Evolutionary conservation across 2,113 vertebrate species (phyloP).

Genomic region (Clinocottus analis): DNA sequence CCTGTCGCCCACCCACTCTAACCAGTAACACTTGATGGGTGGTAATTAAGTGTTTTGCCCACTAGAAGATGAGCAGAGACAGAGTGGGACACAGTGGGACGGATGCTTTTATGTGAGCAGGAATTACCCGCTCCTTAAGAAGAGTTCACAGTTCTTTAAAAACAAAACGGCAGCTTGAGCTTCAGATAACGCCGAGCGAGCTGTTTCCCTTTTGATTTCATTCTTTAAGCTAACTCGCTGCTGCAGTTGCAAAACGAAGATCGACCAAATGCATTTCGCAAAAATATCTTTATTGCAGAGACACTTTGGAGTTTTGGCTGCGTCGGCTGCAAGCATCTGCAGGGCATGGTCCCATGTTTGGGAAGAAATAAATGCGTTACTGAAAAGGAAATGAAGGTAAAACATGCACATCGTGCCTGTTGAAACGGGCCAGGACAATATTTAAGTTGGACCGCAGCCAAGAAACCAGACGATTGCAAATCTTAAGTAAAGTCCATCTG

Average conservation of each 20-base stretch:
- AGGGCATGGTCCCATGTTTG: no score
- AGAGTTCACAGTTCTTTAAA: neutral
- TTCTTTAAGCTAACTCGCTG: neutral
- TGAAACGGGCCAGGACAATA: no score
- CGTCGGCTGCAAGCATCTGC: no score
- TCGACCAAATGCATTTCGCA: no score
- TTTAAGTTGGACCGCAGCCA: constrained; percentile 24
- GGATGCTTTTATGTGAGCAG: constrained; percentile 19
- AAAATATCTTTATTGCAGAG: no score
- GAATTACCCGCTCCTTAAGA: constrained; percentile 22
- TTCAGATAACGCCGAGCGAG: neutral
- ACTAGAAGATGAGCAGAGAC: constrained; percentile 43
- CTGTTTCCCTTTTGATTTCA: neutral
- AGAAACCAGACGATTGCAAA: constrained; percentile 1
- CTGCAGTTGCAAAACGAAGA: no score
- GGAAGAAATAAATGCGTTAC: no score
- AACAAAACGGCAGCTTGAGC: neutral
- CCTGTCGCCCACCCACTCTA: constrained; percentile 34
- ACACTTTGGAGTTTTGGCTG: no score
- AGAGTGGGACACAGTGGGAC: neutral
- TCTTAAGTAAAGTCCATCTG: constrained; percentile 1
- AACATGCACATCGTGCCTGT: no score
- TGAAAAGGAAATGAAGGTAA: no score
- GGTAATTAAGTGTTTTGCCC: constrained; percentile 13
- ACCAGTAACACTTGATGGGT: constrained; percentile 45